Evolutionary conservation across 2,113 vertebrate species (phyloP).

Genomic region (Typhlomys cinereus): DNA sequence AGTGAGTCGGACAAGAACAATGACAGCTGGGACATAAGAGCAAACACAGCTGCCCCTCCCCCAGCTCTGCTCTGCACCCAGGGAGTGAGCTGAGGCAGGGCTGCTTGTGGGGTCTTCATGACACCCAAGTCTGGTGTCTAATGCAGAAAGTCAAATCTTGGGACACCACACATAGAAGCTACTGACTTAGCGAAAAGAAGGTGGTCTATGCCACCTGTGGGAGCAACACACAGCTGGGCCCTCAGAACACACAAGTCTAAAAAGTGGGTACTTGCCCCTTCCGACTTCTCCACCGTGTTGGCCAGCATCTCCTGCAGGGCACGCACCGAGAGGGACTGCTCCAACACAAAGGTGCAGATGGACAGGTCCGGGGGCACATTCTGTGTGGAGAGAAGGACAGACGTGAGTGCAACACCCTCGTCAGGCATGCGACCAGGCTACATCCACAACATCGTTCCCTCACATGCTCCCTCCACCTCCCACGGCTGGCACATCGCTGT

Average conservation of each 20-base stretch:
- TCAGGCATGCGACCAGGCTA: neutral
- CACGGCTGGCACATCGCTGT: too few species aligned
- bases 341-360: conserved; percentile 98
- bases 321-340: conserved; percentile 95
- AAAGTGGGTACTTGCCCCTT: conserved; percentile 90
- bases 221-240: neutral
- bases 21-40: neutral
- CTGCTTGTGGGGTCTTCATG: neutral
- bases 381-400: conserved; percentile 81
- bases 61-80: neutral
- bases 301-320: conserved; percentile 98
- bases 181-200: neutral
- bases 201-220: neutral
- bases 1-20: neutral
- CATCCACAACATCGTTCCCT: neutral
- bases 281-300: conserved; percentile 93
- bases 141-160: conserved; percentile 7
- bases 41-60: conserved; percentile 34
- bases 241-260: neutral
- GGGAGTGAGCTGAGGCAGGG: neutral
- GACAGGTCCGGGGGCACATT: conserved; percentile 99
- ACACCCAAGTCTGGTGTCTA: neutral
- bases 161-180: neutral
- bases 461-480: neutral
- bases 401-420: neutral